phyloP scores from a whole-genome alignment of 2,797 vertebrate species.

The Acanthornis magna region DNA sequence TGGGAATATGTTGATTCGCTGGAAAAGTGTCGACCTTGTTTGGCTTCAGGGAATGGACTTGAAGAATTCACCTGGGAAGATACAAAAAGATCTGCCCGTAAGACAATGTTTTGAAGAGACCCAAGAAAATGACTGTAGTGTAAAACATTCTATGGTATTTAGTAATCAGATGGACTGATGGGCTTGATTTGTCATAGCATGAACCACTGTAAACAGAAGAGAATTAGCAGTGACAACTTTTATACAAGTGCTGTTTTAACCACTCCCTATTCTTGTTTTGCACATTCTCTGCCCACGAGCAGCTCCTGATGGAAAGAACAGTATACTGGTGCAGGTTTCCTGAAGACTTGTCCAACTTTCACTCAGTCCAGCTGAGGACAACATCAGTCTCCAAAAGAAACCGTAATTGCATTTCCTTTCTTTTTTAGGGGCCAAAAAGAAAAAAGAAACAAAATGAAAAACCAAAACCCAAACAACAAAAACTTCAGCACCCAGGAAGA shows the following conservation, averaged over 20 bases:
- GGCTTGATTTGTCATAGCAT: not conserved
- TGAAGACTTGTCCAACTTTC: not conserved
- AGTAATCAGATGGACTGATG: not conserved
- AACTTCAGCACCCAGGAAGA: not conserved
- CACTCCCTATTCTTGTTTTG: constrained; percentile 54
- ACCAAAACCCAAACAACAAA: not conserved
- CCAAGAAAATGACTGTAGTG: not conserved
- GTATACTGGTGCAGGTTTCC: not conserved
- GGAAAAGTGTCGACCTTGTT: constrained; percentile 85
- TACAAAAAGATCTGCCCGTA: not conserved
- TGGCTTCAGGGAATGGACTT: constrained; percentile 87
- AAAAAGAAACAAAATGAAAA: not conserved
- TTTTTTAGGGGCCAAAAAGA: not conserved
- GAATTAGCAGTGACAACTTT: not conserved
- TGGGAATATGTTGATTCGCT: constrained; percentile 89
- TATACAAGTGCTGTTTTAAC: not conserved
- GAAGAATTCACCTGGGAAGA: constrained; percentile 85
- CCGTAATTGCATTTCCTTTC: not conserved
- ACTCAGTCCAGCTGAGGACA: constrained; percentile 4
- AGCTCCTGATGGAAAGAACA: not conserved
- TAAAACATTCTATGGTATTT: not conserved
- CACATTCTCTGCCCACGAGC: constrained; percentile 32
- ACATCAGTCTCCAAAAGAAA: not conserved
- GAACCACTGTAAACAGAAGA: not conserved
- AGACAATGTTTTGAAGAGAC: not conserved